Base-by-base conservation (phyloP, 2,113 vertebrate genomes). In the Bungarus multicinctus region DNA sequence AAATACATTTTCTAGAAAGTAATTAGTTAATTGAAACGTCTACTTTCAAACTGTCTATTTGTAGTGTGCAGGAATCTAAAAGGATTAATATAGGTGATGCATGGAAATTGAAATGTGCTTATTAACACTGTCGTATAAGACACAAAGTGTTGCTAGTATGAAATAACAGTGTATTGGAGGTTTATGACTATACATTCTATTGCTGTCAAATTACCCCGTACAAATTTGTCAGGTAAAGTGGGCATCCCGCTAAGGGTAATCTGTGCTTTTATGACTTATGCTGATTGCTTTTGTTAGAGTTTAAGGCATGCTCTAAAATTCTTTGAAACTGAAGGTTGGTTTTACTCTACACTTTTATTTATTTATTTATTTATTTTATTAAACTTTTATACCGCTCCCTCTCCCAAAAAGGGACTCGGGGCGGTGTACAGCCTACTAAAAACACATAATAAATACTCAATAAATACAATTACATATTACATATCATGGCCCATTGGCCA, bases 41-140 rank as follows among this genome's bases (percentile, higher is more conserved):
- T 95, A 90, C 45, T 87, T 94, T 85, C 94, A 91, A 95, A 95
- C 94, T 91, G 69, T 96, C 93, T 95, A 92, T 96, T 96, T 96
- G 47, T 94, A 91, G 14, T 60, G 90, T 94, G 92, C 94, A 95
- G 89, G 93, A 97, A 95, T 95, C 58, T n/a, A 0, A 95, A 81
- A 97, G 91, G 91, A 95, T 93, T 95, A 95, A 86, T 95, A 57
- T 43, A 90, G 27, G 58, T 93, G 93, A 96, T 95, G 93, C 27
- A 58, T 94, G 92, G 91, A 97, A 96, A 96, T 89, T 96, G 95
- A 96, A 96, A 95, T 95, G 93, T 95, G 88, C 94, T 97, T 95
- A 96, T 96, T 96, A 97, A 95, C 22, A 43, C 69, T 85, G 64
- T 95, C 92, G 91, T 94, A 93, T 93, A 96, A 96, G 93, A 81